Evolutionary conservation across 2,113 vertebrate genomes (phyloP).

Genomic region (Piliocolobus tephrosceles): DNA sequence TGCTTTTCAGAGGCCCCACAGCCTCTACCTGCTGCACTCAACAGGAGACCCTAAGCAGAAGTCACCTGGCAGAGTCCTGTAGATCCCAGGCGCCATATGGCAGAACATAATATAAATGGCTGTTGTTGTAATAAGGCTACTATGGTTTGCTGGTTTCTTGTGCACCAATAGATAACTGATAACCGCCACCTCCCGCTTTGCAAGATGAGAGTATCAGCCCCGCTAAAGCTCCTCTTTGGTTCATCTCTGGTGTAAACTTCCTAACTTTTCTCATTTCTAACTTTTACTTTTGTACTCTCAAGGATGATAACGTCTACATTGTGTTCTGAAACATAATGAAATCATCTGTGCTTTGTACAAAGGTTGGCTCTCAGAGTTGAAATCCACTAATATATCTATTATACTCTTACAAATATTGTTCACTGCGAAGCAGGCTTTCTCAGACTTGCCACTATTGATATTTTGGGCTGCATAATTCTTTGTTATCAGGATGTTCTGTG

Average conservation of each 20-base stretch:
- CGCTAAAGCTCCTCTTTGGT: accelerated
- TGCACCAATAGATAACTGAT: background rate
- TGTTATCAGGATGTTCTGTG: background rate
- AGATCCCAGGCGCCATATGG: background rate
- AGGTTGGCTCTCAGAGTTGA: background rate
- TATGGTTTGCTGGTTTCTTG: accelerated
- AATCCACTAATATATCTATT: background rate
- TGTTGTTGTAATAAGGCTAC: too few relatives aligned
- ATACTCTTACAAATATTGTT: background rate
- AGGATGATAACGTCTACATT: accelerated
- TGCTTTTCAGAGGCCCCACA: accelerated
- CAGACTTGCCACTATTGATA: background rate
- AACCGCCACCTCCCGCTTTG: background rate
- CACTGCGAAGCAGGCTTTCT: accelerated
- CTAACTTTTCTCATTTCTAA: background rate
- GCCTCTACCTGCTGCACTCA: accelerated
- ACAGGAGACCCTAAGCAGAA: background rate
- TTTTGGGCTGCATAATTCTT: background rate
- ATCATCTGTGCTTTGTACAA: background rate
- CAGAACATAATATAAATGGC: too few relatives aligned
- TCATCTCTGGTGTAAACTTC: background rate
- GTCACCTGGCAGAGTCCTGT: background rate
- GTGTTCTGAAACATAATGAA: too few relatives aligned
- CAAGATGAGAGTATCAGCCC: background rate
- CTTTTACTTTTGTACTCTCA: background rate